phyloP scores from a whole-genome alignment of 2,797 vertebrate genomes.

The Catamblyrhynchus diadema region DNA sequence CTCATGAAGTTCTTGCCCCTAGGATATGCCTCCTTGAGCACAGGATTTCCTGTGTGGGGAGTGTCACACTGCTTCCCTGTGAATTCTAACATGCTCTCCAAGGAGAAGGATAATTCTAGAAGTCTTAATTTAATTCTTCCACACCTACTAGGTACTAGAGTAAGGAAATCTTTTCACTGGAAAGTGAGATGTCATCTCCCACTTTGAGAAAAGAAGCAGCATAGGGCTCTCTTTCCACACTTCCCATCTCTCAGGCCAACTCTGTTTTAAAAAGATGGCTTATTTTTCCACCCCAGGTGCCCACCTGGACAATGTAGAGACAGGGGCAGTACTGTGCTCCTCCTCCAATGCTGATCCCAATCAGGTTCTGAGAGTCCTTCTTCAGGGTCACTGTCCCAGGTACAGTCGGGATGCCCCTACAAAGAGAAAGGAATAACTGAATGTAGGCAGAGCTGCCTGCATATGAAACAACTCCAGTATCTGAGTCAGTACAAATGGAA shows the following conservation, averaged over 20 bases:
- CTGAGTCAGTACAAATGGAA: background rate
- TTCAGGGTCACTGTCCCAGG: conserved; percentile 92
- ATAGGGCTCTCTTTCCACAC: background rate
- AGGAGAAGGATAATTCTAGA: background rate
- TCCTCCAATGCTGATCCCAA: conserved; percentile 97
- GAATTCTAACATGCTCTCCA: background rate
- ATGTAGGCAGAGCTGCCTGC: background rate
- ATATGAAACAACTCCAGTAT: background rate
- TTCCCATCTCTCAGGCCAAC: background rate
- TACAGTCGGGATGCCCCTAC: conserved; percentile 94
- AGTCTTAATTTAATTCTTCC: background rate
- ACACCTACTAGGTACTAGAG: background rate
- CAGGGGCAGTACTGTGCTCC: conserved; percentile 97
- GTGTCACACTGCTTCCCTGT: background rate
- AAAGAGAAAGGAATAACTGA: background rate
- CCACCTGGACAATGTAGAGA: conserved; percentile 97
- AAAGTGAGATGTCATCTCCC: background rate
- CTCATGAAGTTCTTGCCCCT: background rate
- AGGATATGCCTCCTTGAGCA: fast-evolving
- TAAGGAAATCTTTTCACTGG: background rate
- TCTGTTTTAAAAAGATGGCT: background rate
- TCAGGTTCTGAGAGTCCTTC: conserved; percentile 94
- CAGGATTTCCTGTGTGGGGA: background rate
- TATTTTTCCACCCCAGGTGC: background rate
- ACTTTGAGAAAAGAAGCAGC: background rate